Percentiles rank a stretch among this genome's conserved stretches.
These are phyloP conservation scores for Spatula clypeata DNA, from an alignment of 2,797 vertebrate species.

Conservation along the genomic window DNA sequence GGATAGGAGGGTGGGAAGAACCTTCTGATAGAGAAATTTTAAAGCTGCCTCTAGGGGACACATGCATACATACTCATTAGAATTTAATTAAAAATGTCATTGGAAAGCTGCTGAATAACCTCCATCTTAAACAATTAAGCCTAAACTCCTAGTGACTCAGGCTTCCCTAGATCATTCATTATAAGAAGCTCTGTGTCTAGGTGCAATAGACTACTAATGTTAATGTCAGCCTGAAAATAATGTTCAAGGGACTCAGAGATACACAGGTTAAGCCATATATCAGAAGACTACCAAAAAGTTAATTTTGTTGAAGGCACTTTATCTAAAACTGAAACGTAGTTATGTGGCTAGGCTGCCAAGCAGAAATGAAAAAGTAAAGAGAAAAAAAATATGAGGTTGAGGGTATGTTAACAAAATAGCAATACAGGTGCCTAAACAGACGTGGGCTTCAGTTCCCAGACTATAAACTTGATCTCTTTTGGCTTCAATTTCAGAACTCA, in stretches of 20 bases:
- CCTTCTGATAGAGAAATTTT: neutral
- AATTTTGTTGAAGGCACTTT: neutral
- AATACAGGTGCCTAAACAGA: neutral
- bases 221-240: neutral
- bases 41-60: neutral
- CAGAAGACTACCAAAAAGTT: neutral
- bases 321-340: neutral
- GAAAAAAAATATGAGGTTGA: neutral
- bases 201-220: neutral
- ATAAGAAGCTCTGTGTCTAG: neutral
- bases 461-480: neutral
- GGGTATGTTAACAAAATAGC: neutral
- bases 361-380: neutral
- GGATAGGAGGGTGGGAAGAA: neutral
- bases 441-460: neutral
- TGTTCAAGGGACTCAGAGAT: neutral
- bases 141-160: neutral
- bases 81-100: constrained; percentile 51
- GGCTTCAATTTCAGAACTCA: neutral
- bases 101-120: constrained; percentile 17
- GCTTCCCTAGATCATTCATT: neutral
- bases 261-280: neutral
- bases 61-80: neutral
- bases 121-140: neutral
- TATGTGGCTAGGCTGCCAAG: neutral